These are phyloP conservation scores for Muscicapa striata DNA, from an alignment of 2,797 vertebrate species.

Conservation along the genomic window DNA sequence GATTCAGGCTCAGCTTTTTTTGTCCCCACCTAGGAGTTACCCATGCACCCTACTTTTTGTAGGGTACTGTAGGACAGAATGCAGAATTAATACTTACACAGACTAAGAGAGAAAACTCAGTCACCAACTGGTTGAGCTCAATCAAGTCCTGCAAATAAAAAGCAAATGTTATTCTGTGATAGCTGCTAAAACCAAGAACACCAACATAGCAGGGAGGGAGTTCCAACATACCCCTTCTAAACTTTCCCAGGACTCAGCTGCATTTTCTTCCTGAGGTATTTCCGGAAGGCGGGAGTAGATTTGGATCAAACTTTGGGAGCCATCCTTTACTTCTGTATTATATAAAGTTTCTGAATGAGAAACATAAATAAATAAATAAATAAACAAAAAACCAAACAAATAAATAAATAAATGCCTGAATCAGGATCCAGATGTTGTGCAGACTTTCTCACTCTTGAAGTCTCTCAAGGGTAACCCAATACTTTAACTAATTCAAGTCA, in stretches of 20 bases:
- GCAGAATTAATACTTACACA: constrained; percentile 84
- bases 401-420: not conserved
- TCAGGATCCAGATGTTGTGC: not conserved
- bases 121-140: constrained; percentile 89
- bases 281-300: constrained; percentile 80
- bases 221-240: constrained; percentile 86
- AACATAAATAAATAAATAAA: constrained; percentile 7
- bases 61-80: not conserved
- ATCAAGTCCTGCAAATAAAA: constrained; percentile 85
- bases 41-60: not conserved
- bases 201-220: not conserved
- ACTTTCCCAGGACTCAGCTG: constrained; percentile 91
- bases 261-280: constrained; percentile 90
- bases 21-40: not conserved
- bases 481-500: not conserved
- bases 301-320: constrained; percentile 74
- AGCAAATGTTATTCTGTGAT: not conserved
- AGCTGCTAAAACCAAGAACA: not conserved
- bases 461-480: not conserved
- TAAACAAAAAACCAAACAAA: too few species aligned
- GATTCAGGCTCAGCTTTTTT: not conserved
- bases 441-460: not conserved
- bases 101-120: constrained; percentile 89
- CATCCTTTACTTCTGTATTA: constrained; percentile 31
- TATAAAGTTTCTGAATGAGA: constrained; percentile 67